phyloP scores from a whole-genome alignment of 2,797 vertebrate species.

The Cichlasoma orientale region DNA sequence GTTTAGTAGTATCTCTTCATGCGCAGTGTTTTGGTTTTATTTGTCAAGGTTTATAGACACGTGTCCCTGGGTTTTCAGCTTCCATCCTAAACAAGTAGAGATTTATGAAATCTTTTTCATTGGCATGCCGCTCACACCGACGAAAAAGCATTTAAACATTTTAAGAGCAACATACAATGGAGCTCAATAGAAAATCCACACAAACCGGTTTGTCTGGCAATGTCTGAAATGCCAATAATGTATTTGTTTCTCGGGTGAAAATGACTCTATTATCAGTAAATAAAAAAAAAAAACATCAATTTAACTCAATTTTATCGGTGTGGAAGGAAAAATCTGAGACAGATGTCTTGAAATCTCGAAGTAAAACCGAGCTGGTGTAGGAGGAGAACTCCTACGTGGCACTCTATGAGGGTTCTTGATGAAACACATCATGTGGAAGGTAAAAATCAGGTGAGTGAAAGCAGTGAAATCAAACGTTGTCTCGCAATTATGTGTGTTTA shows the following conservation, averaged over 20 bases:
- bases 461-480: slow-evolving; percentile 52
- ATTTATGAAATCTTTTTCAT: neutral
- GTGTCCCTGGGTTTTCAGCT: neutral
- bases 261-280: neutral
- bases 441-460: slow-evolving; percentile 51
- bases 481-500: slow-evolving; percentile 48
- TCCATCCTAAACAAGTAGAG: neutral
- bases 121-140: neutral
- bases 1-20: neutral
- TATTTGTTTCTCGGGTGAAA: neutral
- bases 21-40: neutral
- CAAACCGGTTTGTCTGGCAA: neutral
- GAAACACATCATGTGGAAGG: slow-evolving; percentile 54
- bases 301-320: neutral
- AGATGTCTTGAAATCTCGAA: neutral
- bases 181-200: neutral
- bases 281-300: neutral
- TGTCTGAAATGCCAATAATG: neutral
- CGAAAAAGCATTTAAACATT: neutral
- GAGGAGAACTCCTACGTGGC: slow-evolving; percentile 63
- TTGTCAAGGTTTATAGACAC: neutral
- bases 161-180: neutral
- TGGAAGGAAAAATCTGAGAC: neutral
- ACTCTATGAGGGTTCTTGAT: slow-evolving; percentile 48
- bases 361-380: slow-evolving; percentile 26